phyloP scores from a whole-genome alignment of 1,140 invertebrate species.

The Cardiocondyla obscurior region DNA sequence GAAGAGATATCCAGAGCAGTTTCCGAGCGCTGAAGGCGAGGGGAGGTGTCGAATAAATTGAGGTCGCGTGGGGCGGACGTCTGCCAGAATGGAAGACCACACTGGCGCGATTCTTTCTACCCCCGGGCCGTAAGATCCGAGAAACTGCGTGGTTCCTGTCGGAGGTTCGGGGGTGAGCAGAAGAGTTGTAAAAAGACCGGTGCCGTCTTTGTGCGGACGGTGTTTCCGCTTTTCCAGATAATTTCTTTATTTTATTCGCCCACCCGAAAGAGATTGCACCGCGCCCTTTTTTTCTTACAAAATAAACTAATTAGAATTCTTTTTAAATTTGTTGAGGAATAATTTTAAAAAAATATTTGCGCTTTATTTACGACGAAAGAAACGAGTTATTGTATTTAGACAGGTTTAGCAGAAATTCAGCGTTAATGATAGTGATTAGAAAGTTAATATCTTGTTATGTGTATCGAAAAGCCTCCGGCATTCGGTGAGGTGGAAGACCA shows the following conservation, averaged over 20 bases:
- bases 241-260: neutral
- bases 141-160: constrained; percentile 63
- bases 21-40: constrained; percentile 78
- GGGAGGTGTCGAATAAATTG: constrained; percentile 84
- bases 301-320: neutral
- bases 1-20: constrained; percentile 77
- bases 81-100: constrained; percentile 77
- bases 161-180: constrained; percentile 59
- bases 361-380: neutral
- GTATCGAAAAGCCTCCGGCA: neutral
- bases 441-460: constrained; percentile 1
- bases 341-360: neutral
- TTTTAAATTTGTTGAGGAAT: neutral
- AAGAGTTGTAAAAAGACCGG: constrained; percentile 52
- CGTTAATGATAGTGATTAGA: constrained; percentile 2
- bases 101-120: constrained; percentile 69
- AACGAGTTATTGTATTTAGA: neutral
- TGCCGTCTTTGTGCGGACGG: constrained; percentile 58
- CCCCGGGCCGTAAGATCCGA: constrained; percentile 68
- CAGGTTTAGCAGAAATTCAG: neutral
- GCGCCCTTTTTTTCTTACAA: neutral
- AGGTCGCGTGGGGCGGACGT: constrained; percentile 83
- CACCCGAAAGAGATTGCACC: neutral
- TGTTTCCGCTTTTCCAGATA: constrained; percentile 66
- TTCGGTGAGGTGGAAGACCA: neutral